These are phyloP conservation scores for Thymallus thymallus DNA, from an alignment of 2,113 vertebrate species.

Conservation along the genomic window DNA sequence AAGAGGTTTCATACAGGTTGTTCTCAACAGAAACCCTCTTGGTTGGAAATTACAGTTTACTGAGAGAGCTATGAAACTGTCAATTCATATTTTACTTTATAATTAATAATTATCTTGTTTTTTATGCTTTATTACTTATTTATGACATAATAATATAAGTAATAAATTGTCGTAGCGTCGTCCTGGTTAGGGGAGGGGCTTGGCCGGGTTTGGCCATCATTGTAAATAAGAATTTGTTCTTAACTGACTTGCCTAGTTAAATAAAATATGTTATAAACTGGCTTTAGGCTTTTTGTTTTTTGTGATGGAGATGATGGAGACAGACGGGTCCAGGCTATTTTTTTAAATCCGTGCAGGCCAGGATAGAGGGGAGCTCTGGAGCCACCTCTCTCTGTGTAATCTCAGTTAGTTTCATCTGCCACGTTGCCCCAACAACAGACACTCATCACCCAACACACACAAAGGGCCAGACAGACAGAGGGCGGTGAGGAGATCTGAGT, in stretches of 20 bases:
- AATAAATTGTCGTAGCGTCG: too few relatives aligned
- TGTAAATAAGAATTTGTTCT: too few relatives aligned
- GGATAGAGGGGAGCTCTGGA: background rate
- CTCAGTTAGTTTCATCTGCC: background rate
- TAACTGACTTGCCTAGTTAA: too few relatives aligned
- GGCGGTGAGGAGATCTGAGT: background rate
- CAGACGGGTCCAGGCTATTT: background rate
- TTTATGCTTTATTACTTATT: background rate
- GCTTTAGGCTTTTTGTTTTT: background rate
- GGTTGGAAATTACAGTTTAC: too few relatives aligned
- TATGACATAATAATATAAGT: too few relatives aligned
- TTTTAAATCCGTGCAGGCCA: background rate
- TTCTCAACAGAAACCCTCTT: background rate
- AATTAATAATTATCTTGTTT: background rate
- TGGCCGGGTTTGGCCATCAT: too few relatives aligned
- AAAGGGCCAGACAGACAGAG: constrained; percentile 1
- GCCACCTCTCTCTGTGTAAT: background rate
- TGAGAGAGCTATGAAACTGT: too few relatives aligned
- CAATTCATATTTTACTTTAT: background rate
- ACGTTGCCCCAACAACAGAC: background rate
- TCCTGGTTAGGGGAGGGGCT: too few relatives aligned
- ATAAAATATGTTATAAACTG: background rate
- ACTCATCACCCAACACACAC: background rate
- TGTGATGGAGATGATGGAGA: background rate
- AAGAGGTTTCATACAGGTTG: background rate